Conservation (phyloP, 2,888 invertebrate species). For the Papilio protenor region DNA sequence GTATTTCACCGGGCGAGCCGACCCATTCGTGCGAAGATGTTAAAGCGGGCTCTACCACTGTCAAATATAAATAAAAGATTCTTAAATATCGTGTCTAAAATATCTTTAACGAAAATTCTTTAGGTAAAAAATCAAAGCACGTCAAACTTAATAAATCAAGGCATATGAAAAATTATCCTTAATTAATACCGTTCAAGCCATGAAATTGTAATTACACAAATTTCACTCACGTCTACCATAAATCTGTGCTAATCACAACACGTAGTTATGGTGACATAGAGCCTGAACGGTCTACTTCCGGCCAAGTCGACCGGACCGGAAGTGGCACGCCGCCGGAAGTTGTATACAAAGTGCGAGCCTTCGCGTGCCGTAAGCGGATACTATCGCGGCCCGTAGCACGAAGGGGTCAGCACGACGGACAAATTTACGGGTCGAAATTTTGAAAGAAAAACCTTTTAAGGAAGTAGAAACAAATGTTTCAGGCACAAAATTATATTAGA, state of each 20-base stretch:
- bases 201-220: conserved; percentile 65
- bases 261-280: conserved; percentile 79
- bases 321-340: conserved; percentile 71
- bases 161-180: conserved; percentile 2
- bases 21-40: no score
- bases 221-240: conserved; percentile 63
- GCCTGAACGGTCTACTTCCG: conserved; percentile 73
- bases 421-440: conserved; percentile 47
- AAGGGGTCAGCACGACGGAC: conserved; percentile 41
- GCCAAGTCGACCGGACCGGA: conserved; percentile 67
- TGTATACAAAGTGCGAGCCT: conserved; percentile 82
- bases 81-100: not conserved
- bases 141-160: conserved; percentile 31
- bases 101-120: not conserved
- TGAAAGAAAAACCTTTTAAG: conserved; percentile 35
- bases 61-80: not conserved
- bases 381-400: conserved; percentile 44
- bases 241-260: conserved; percentile 76
- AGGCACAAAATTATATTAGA: not conserved
- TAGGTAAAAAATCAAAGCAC: not conserved
- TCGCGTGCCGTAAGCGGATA: conserved; percentile 67
- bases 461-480: not conserved
- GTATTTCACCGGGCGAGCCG: no score
- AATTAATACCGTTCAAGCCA: conserved; percentile 27
- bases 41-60: no score